Conservation (phyloP, 2,113 vertebrate species). For the Charina bottae region DNA sequence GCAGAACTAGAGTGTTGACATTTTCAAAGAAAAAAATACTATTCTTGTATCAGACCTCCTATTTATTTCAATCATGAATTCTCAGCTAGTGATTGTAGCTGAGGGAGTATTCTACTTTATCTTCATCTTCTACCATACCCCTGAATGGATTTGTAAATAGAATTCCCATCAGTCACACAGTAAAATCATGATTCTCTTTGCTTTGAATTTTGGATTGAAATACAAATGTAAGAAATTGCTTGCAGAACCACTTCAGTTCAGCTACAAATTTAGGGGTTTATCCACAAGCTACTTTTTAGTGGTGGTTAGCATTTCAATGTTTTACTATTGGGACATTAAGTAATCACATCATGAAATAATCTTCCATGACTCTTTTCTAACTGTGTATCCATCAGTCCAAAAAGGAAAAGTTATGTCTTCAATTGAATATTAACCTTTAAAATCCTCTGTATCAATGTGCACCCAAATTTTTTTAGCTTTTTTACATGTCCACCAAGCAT, state of each 20-base stretch:
- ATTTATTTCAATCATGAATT: slow-evolving; percentile 7
- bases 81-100: background rate
- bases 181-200: slow-evolving; percentile 10
- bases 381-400: no score
- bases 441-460: background rate
- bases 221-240: background rate
- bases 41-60: background rate
- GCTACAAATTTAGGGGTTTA: background rate
- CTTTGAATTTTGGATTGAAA: background rate
- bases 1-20: background rate
- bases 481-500: background rate
- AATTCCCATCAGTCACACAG: background rate
- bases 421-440: background rate
- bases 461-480: background rate
- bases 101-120: slow-evolving; percentile 6
- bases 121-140: background rate
- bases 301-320: background rate
- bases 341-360: background rate
- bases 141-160: background rate
- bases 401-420: no score
- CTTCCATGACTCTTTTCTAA: background rate
- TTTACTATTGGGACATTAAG: background rate
- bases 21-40: background rate
- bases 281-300: slow-evolving; percentile 9
- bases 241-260: background rate